Evolutionary conservation across 2,888 invertebrate species (phyloP).

Genomic region (Vandiemenella viatica): DNA sequence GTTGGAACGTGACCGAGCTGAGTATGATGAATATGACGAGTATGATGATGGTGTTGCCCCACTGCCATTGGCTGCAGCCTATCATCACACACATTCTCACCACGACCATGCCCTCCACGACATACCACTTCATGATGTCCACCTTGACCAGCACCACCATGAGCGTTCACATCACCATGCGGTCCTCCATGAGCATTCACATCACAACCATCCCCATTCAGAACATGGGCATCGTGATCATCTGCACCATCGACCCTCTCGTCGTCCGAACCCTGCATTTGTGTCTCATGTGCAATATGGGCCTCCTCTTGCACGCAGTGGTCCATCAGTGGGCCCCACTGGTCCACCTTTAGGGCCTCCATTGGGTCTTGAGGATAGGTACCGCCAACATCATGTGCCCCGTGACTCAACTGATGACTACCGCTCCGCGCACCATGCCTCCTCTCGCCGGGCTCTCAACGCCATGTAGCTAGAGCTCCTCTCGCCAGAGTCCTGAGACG

Average conservation of each 20-base stretch:
- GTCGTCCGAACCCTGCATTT: no score
- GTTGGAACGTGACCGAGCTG: conserved; percentile 32
- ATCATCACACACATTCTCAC: not conserved
- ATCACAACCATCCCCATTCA: conserved; percentile 1
- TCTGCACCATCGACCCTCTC: conserved; percentile 18
- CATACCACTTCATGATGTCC: not conserved
- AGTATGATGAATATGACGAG: conserved; percentile 38
- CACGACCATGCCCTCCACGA: not conserved
- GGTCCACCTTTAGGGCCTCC: conserved; percentile 21
- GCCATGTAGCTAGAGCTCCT: conserved; percentile 45
- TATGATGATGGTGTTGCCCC: not conserved
- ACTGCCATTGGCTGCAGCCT: not conserved
- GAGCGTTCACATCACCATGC: no score
- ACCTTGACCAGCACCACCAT: conserved; percentile 8
- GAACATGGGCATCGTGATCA: conserved; percentile 26
- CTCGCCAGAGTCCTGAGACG: conserved; percentile 10
- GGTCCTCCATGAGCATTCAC: conserved; percentile 5
- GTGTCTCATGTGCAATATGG: no score
- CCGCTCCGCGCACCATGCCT: conserved; percentile 37
- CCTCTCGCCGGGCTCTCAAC: conserved; percentile 50
- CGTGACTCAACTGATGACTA: conserved; percentile 31
- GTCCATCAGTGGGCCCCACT: no score
- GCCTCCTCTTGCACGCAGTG: no score
- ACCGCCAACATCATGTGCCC: conserved; percentile 20
- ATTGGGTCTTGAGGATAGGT: conserved; percentile 15